phyloP scores from a whole-genome alignment of 2,797 vertebrate species.

The Calcarius lapponicus region DNA sequence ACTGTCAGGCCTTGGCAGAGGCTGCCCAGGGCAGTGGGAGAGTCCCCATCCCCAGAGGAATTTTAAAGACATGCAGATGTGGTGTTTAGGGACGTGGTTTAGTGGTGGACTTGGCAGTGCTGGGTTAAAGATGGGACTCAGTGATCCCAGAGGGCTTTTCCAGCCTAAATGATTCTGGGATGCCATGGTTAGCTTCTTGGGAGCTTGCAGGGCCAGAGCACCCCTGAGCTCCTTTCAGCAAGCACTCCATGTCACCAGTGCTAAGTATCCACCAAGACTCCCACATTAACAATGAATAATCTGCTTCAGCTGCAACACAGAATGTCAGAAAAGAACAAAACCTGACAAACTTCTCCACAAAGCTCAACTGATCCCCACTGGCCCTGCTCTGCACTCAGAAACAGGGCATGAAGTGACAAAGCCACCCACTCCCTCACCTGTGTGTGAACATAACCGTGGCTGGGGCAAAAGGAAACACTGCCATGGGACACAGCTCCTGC shows the following conservation, averaged over 20 bases:
- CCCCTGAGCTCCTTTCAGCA: neutral
- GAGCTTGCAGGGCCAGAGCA: neutral
- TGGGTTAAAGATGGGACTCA: neutral
- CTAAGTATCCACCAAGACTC: neutral
- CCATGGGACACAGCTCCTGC: neutral
- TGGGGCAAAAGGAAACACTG: neutral
- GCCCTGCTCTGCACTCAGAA: fast-evolving
- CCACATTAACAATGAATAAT: neutral
- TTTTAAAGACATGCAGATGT: neutral
- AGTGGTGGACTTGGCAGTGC: neutral
- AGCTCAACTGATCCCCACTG: fast-evolving
- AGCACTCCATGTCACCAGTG: neutral
- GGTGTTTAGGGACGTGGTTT: neutral
- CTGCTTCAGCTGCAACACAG: neutral
- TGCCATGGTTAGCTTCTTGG: neutral
- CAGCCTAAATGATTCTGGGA: neutral
- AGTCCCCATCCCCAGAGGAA: neutral
- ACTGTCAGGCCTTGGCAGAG: neutral
- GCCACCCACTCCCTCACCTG: neutral
- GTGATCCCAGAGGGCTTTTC: neutral
- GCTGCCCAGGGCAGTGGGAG: neutral
- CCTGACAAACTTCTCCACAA: neutral
- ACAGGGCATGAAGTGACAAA: too few species aligned
- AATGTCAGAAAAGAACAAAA: neutral
- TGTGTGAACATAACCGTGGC: fast-evolving